Evolutionary conservation across 2,113 vertebrate species (phyloP), one percentile per base, ranked within the genome.

Genomic region (Sinocyclocheilus grahami): DNA sequence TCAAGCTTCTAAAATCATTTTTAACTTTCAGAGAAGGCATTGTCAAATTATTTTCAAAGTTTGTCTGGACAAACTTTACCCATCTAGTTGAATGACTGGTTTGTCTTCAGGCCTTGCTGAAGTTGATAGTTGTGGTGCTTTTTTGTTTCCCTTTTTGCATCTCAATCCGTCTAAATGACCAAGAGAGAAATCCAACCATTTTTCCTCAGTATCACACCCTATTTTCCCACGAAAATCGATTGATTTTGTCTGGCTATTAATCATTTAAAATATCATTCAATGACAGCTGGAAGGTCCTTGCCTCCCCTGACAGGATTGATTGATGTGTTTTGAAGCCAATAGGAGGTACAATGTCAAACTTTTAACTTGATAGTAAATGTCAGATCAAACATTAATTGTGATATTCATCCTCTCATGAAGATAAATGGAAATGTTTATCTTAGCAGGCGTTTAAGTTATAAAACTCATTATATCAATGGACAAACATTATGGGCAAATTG

Each of bases 271-370:
- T 90, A 91, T 91, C 88, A 81, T 74, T 72, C 90, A 85, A 86
- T 93, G 93, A 93, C 93, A 93, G 90, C 90, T 88, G 87, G 92
- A 93, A 93, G 91, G 90, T 92, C 92, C 86, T 62, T 92, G 92
- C 88, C 93, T 91, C 75, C 91, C 91, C 80, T 93, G 94, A 94
- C 89, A 86, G 88, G 82, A 85, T 89, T 94, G 94, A 95, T 94
- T 93, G 94, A 95, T 94, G 93, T 93, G 92, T 94, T 94, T 92
- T 92, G 91, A 93, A 92, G 90, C 89, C 86, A 86, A 60, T 14
- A 83, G 82, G 71, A 90, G 90, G 90, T 89, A 88, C 89, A 90
- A 89, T 90, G 89, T 80, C 76, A 89, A 92, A 89, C 84, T 71
- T 65, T 78, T 69, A 51, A 74, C 86, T 80, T 92, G 89, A 89